These are phyloP conservation scores for Orius insidiosus DNA, from an alignment of 1,140 invertebrate species.

Conservation along the genomic window DNA sequence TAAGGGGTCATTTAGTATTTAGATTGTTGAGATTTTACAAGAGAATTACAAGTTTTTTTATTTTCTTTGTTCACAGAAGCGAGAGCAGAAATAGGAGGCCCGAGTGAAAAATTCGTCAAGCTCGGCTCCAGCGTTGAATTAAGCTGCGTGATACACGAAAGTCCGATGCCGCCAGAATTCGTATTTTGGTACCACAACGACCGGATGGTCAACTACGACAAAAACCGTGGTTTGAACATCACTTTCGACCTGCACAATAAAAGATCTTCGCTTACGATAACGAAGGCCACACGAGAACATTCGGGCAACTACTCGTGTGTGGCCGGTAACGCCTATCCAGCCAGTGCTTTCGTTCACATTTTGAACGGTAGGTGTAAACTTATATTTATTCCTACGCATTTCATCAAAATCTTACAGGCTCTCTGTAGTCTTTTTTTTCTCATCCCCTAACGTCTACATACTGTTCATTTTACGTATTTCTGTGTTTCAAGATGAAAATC, in stretches of 20 bases:
- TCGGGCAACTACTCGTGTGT: conserved; percentile 79
- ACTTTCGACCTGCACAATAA: conserved; percentile 43
- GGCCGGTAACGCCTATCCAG: conserved; percentile 66
- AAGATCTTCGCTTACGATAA: conserved; percentile 44
- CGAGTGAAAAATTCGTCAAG: conserved; percentile 68
- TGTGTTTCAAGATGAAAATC: conserved; percentile 27
- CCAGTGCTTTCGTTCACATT: conserved; percentile 69
- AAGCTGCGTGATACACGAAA: conserved; percentile 59
- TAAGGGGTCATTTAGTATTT: too few relatives aligned
- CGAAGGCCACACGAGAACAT: conserved; percentile 45
- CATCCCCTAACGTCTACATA: too few relatives aligned
- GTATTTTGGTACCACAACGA: conserved; percentile 85
- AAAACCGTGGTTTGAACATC: conserved; percentile 64
- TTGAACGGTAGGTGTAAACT: conserved; percentile 41
- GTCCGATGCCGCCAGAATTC: conserved; percentile 63
- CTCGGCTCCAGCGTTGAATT: conserved; percentile 64
- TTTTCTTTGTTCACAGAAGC: conserved; percentile 45
- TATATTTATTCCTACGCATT: not conserved
- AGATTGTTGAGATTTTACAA: too few relatives aligned
- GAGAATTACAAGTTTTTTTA: too few relatives aligned
- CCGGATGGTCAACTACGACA: conserved; percentile 77
- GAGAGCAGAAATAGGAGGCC: conserved; percentile 64
- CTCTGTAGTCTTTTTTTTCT: too few relatives aligned
- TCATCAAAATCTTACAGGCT: not conserved
- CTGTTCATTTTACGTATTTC: not conserved